Evolutionary conservation across 2,888 invertebrate genomes (phyloP), one percentile per base, ranked within the genome.

Genomic region (Aspidiotus destructor): DNA sequence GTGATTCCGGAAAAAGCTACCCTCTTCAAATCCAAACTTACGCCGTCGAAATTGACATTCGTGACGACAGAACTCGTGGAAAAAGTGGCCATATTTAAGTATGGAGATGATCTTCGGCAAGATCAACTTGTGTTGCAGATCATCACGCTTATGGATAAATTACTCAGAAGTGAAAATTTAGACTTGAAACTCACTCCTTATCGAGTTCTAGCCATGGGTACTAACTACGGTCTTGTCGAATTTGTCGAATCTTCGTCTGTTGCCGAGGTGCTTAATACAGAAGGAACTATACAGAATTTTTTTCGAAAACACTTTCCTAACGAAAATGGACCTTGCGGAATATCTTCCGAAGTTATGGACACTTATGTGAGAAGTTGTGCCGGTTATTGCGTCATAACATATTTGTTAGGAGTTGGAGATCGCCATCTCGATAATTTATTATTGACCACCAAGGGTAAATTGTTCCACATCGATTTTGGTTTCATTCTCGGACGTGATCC

Each of bases 381-480:
- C 57, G 98, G 98, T 0, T 99, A 99, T 78, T 97, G 96, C 77
- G 93, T 99, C 52, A 96, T 99, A 68, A 99, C 98, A 0, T 99
- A 99, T 79, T 80, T 99, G 52, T 80, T 99, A 63, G 98, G 98
- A 41, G 95, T 99, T 0, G 98, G 97, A 7, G 98, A 98, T 80
- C 85, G 98, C 7, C 99, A 99, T 82, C 81, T 98, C 72, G 98
- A 99, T 79, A 99, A 99, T 80, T 80, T 99, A 57, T 83, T 99
- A 57, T 82, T 99, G 5, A 95, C 97, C 7, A 86, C 85, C 53
- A 84, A 86, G 65, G 98, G 98, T 48, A 91, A 91, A 74, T 79
- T 97, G 62, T 96, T 97, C 80, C 97, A 97, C 79, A 95, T 97
- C 73, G 97, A 97, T 81, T 99, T 99, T 79, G 98, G 98, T 2